A percentile compares a stretch with the other conserved stretches of the same genome.
These are phyloP conservation scores for Petrocephalus microphthalmus DNA, from an alignment of 2,113 vertebrate genomes.

Conservation along the genomic window DNA sequence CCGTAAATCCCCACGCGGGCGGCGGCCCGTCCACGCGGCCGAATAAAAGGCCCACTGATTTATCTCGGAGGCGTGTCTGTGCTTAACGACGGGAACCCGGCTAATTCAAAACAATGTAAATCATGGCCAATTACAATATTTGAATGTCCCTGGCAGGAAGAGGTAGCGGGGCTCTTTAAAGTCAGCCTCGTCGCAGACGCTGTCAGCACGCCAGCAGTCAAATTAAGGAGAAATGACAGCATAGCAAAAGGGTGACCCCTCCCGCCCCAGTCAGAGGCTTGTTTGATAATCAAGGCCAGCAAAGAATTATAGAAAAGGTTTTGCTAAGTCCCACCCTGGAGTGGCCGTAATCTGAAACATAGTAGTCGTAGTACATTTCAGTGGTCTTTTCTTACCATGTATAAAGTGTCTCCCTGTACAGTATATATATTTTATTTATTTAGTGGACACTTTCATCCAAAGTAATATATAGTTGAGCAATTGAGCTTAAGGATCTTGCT, in stretches of 20 bases:
- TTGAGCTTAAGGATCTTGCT: not conserved
- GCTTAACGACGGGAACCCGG: constrained; percentile 77
- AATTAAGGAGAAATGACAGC: constrained; percentile 36
- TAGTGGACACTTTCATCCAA: not conserved
- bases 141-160: constrained; percentile 55
- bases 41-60: not conserved
- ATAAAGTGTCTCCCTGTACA: not conserved
- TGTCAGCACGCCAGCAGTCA: not conserved
- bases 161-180: not conserved
- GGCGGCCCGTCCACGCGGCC: not conserved
- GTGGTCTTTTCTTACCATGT: not conserved
- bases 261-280: constrained; percentile 33
- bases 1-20: not conserved
- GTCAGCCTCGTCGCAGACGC: not conserved
- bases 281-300: not conserved
- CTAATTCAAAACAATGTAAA: constrained; percentile 82
- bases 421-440: not conserved
- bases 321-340: not conserved
- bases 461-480: not conserved
- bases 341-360: not conserved
- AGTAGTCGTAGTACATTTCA: not conserved
- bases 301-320: constrained; percentile 43
- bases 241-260: not conserved
- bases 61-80: constrained; percentile 54
- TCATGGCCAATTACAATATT: constrained; percentile 75